Base-by-base conservation (phyloP, 2,797 vertebrate species). In the Vireo griseus region DNA sequence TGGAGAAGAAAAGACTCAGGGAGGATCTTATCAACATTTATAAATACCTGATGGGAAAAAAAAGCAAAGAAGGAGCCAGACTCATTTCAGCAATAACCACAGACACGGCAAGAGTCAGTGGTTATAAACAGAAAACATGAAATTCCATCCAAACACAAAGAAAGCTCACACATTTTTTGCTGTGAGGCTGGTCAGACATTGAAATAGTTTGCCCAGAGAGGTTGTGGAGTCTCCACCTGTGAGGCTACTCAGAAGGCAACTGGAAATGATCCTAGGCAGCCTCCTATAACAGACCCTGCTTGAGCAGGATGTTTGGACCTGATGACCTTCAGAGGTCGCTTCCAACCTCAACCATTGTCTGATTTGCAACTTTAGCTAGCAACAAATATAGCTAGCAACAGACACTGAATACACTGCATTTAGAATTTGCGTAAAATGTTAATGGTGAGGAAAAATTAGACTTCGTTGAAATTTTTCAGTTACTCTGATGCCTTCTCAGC, bases 81-180 rank as follows among this genome's bases (percentile, higher is more conserved):
- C 19, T 72, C 21, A n/a, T 78, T 73, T 75, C 20, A 47, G 6
- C 16, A 50, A 14, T 8, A 28, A 18, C 16, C 33, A 20, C 12
- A 63, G 16, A 48, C 1, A 52, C 16, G 19, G 17, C 25, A 73
- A 65, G 25, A 83, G 33, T 21, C 6, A 79, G 44, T 25, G 13
- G 14, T 6, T 24, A 68, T 24, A 39, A 85, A 57, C 0, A 31
- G 63, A 79, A 85, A 15, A 0, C 16, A 42, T 10, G 7, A 54
- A 85, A 75, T 45, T 33, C 20, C 24, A 42, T 31, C 5, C 50
- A 40, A 88, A 52, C 6, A 69, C 11, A 47, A 39, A 87, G 39
- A 31, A 20, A 39, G 0, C 4, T 2, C 21, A 16, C 3, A 37
- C 1, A 8, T 50, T 44, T 74, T 57, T 71, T 50, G 25, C 13